phyloP scores from a whole-genome alignment of 1,140 invertebrate species.

The Nymphalis io region DNA sequence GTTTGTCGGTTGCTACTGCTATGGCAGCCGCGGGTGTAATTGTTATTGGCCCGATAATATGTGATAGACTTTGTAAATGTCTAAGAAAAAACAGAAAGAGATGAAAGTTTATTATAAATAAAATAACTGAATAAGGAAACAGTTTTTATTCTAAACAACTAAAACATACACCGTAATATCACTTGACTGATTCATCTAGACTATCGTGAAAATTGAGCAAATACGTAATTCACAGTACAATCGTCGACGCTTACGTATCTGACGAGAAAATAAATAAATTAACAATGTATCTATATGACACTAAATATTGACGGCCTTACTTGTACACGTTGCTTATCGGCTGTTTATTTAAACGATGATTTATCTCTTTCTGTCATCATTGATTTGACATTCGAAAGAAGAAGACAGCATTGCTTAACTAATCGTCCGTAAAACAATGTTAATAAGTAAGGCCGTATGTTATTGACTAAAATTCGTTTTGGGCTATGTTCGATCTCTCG shows the following conservation, averaged over 20 bases:
- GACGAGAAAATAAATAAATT: constrained; percentile 71
- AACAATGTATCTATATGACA: constrained; percentile 66
- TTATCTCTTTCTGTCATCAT: no score
- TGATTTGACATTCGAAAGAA: no score
- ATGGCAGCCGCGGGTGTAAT: constrained; percentile 47
- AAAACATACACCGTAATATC: constrained; percentile 79
- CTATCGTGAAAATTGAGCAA: constrained; percentile 72
- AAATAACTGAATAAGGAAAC: constrained; percentile 62
- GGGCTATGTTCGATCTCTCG: constrained; percentile 57
- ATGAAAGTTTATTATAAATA: constrained; percentile 38
- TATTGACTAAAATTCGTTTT: constrained; percentile 61
- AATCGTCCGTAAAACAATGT: no score
- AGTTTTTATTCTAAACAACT: constrained; percentile 69
- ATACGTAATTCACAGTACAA: constrained; percentile 53
- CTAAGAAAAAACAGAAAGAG: constrained; percentile 21
- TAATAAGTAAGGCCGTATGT: no score
- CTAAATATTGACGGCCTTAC: no score
- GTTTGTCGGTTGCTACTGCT: constrained; percentile 48
- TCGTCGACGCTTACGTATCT: constrained; percentile 54
- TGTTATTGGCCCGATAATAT: constrained; percentile 46
- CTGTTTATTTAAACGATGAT: no score
- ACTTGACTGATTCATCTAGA: constrained; percentile 74
- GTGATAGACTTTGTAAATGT: constrained; percentile 34
- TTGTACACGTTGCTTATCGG: no score
- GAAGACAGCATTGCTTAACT: no score